Conservation (phyloP, 2,888 invertebrate species). For the Entomobrya proxima region DNA sequence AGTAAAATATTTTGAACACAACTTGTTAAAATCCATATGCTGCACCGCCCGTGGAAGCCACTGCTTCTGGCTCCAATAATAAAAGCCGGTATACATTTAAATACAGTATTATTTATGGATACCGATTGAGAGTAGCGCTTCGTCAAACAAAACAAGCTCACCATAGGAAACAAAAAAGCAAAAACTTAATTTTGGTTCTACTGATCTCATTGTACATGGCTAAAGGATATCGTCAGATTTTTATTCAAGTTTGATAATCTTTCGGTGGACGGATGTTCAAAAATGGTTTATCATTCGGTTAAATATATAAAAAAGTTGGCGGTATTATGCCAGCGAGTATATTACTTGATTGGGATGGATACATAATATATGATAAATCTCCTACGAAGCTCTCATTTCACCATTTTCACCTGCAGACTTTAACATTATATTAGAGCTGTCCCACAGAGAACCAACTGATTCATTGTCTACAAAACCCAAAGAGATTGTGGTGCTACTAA, state of each 20-base stretch:
- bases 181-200: constrained; percentile 16
- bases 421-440: background rate
- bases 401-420: constrained; percentile 5
- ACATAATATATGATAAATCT: too few relatives aligned
- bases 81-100: constrained; percentile 48
- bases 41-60: constrained; percentile 29
- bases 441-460: constrained; percentile 41
- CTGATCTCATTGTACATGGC: constrained; percentile 24
- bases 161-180: constrained; percentile 34
- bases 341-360: background rate
- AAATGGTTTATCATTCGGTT: background rate
- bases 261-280: constrained; percentile 22
- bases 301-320: background rate
- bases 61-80: constrained; percentile 53
- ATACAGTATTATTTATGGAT: background rate
- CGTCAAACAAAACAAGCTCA: background rate
- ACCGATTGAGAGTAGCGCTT: background rate
- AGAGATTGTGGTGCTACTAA: background rate
- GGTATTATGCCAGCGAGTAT: background rate
- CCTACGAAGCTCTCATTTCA: background rate
- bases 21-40: background rate
- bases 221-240: background rate
- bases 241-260: constrained; percentile 30
- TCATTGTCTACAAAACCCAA: constrained; percentile 2
- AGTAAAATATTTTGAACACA: background rate